Conservation (phyloP, 1,140 invertebrate genomes). For the Brachionus sp. region DNA sequence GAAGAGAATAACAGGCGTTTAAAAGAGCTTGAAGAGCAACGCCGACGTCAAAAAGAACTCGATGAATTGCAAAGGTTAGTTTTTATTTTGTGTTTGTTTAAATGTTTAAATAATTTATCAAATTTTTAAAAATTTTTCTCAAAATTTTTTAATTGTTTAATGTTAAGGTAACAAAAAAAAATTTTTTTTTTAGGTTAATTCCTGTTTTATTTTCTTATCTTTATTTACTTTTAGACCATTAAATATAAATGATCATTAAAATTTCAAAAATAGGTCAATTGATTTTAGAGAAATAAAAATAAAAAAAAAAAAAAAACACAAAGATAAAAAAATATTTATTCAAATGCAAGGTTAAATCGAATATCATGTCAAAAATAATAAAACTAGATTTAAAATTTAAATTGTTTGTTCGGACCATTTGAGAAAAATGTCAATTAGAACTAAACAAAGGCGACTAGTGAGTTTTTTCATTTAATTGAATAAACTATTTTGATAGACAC, state of each 20-base stretch:
- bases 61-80: slow-evolving; percentile 7
- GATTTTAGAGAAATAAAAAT: neutral
- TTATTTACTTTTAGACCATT: neutral
- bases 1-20: slow-evolving; percentile 41
- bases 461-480: neutral
- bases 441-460: neutral
- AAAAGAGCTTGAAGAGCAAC: slow-evolving; percentile 9
- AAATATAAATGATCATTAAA: neutral
- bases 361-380: slow-evolving; percentile 1
- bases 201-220: neutral
- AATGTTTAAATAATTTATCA: no score
- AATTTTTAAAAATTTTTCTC: no score
- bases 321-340: neutral
- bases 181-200: neutral
- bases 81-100: no score
- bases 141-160: no score
- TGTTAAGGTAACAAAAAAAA: no score
- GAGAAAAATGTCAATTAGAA: neutral
- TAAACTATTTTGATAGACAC: neutral
- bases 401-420: neutral
- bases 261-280: neutral
- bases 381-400: neutral
- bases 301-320: neutral
- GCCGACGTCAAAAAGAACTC: neutral
- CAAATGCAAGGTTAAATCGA: neutral